Evolutionary conservation across 2,113 vertebrate species (phyloP).

Genomic region (Phyllostomus discolor): DNA sequence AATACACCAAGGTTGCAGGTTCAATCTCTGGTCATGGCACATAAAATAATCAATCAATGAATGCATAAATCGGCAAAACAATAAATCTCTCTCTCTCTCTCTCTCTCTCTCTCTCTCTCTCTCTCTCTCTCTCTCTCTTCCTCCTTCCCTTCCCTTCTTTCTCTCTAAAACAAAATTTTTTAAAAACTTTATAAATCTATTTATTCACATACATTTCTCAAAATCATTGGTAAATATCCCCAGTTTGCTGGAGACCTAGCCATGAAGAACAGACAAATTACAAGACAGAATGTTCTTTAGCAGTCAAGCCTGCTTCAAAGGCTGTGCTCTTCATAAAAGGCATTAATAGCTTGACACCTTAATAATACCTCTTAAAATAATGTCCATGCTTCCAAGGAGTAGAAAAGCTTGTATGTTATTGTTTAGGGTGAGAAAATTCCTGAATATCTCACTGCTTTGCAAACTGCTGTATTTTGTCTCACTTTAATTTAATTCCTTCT

Average conservation of each 20-base stretch:
- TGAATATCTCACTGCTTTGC: constrained; percentile 26
- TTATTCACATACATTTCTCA: background rate
- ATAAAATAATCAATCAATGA: no score
- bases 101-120: no score
- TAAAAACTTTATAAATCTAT: background rate
- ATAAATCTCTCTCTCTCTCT: no score
- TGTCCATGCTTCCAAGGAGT: background rate
- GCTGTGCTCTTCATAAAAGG: constrained; percentile 31
- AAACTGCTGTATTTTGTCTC: constrained; percentile 3
- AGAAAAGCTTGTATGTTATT: background rate
- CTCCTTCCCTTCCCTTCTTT: no score
- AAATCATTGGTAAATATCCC: background rate
- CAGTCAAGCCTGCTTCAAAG: background rate
- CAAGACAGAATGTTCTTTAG: background rate
- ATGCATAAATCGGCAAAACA: no score
- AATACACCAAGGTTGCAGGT: no score
- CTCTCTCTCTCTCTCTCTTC: no score
- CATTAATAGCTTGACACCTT: constrained; percentile 24
- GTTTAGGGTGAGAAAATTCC: constrained; percentile 17
- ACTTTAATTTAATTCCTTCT: constrained; percentile 59
- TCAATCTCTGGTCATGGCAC: no score
- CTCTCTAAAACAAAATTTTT: no score
- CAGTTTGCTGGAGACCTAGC: background rate
- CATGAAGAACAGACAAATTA: background rate
- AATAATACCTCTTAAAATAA: constrained; percentile 43